Conservation (phyloP, 2,113 vertebrate genomes). For the Arothron firmamentum region DNA sequence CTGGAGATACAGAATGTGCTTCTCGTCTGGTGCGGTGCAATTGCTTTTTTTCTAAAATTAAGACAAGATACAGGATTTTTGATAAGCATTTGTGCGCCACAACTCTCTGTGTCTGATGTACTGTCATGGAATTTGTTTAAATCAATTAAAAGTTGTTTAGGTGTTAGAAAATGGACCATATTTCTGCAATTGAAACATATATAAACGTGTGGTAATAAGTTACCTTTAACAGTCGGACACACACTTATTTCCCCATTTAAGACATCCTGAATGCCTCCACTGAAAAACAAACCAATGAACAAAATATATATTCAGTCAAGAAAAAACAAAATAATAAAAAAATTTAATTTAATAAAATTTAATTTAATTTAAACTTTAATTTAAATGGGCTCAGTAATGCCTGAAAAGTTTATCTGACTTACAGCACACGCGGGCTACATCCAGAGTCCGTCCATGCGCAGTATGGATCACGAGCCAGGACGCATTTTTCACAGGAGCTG, state of each 20-base stretch:
- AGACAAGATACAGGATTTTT: no score
- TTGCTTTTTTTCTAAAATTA: conserved; percentile 21
- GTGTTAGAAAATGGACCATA: no score
- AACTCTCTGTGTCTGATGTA: no score
- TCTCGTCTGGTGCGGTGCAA: conserved; percentile 40
- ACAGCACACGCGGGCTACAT: conserved; percentile 59
- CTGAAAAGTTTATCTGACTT: conserved; percentile 20
- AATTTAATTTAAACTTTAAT: no score
- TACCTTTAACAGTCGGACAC: conserved; percentile 55
- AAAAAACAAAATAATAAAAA: background rate
- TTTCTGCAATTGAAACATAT: background rate
- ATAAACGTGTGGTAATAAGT: background rate
- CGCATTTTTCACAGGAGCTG: conserved; percentile 66
- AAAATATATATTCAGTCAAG: background rate
- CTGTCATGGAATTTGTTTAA: no score
- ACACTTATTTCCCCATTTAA: conserved; percentile 45
- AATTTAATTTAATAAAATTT: no score
- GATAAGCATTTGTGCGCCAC: no score
- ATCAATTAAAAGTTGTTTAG: no score
- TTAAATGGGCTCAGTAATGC: no score
- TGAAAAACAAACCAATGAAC: conserved; percentile 25
- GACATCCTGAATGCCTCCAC: conserved; percentile 69
- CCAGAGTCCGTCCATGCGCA: conserved; percentile 67
- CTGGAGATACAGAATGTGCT: background rate
- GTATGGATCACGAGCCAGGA: conserved; percentile 74